A percentile compares a stretch with the other conserved stretches of the same genome.
Conservation (phyloP, 2,113 vertebrate genomes). For the Odocoileus hemionus region DNA sequence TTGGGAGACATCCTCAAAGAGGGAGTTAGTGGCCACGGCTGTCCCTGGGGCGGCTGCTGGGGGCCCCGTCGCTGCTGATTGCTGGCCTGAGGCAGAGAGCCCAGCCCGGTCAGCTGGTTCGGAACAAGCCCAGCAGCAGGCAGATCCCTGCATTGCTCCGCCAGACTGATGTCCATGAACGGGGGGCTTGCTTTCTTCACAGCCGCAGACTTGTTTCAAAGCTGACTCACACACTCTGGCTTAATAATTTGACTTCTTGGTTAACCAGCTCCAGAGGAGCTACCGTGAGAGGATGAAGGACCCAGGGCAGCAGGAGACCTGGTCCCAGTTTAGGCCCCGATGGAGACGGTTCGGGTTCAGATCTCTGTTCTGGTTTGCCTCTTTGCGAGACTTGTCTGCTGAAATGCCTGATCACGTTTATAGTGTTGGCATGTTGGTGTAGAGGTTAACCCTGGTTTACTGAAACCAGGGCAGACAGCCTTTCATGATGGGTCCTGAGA, state of each 20-base stretch:
- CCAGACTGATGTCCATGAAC: neutral
- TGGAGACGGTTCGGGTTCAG: neutral
- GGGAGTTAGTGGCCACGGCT: neutral
- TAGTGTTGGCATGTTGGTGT: neutral
- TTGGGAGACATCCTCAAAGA: neutral
- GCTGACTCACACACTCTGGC: conserved; percentile 35
- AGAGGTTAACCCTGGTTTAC: neutral
- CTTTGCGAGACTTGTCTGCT: neutral
- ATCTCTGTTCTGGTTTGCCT: neutral
- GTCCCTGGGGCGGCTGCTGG: neutral
- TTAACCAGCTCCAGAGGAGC: neutral
- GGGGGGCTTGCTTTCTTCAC: neutral
- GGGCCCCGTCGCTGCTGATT: neutral
- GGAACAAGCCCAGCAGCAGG: neutral
- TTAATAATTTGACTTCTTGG: conserved; percentile 20
- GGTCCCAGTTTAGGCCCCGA: neutral
- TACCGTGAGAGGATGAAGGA: neutral
- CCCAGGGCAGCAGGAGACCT: neutral
- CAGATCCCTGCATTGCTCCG: neutral
- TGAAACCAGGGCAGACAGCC: neutral
- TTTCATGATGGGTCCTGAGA: neutral
- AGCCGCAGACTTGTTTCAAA: neutral
- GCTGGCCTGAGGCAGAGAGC: neutral
- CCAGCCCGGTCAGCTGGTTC: neutral
- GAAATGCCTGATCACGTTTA: neutral